A percentile compares a stretch with the other conserved stretches of the same genome.
These are phyloP conservation scores for Tor tambroides DNA, from an alignment of 2,113 vertebrate species.

Conservation along the genomic window DNA sequence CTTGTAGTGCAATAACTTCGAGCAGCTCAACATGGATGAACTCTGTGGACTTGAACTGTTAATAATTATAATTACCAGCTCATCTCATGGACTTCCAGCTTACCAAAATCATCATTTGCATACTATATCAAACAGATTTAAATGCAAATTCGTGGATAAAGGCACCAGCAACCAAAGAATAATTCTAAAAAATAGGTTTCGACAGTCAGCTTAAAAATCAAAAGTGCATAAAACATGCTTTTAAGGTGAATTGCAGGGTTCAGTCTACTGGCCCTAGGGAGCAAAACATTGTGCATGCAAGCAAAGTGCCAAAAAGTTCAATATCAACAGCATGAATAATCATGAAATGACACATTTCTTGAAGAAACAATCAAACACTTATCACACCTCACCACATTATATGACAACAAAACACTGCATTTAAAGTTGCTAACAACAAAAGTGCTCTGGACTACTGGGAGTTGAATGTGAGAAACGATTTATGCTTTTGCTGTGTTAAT, in stretches of 20 bases:
- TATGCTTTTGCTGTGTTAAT: background rate
- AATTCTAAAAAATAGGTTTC: background rate
- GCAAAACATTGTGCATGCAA: background rate
- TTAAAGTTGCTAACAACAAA: background rate
- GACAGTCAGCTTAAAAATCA: background rate
- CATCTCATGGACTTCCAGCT: background rate
- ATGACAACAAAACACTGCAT: constrained; percentile 1
- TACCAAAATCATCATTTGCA: background rate
- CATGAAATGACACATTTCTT: constrained; percentile 20
- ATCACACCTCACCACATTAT: constrained; percentile 13
- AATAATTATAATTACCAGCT: constrained; percentile 34
- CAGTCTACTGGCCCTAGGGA: background rate
- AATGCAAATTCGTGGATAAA: background rate
- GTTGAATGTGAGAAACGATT: background rate
- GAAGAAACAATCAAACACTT: background rate
- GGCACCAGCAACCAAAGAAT: background rate
- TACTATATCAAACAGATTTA: background rate
- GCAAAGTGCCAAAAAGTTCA: background rate
- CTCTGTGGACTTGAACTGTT: background rate
- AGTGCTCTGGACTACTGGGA: background rate
- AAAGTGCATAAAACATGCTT: background rate
- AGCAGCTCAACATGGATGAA: background rate
- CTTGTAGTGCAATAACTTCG: constrained; percentile 8
- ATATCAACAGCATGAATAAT: constrained; percentile 8
- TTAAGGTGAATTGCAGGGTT: background rate